A percentile compares a stretch with the other conserved stretches of the same genome.
Evolutionary conservation across 2,797 vertebrate genomes (phyloP).

Genomic region (Karalla daura): DNA sequence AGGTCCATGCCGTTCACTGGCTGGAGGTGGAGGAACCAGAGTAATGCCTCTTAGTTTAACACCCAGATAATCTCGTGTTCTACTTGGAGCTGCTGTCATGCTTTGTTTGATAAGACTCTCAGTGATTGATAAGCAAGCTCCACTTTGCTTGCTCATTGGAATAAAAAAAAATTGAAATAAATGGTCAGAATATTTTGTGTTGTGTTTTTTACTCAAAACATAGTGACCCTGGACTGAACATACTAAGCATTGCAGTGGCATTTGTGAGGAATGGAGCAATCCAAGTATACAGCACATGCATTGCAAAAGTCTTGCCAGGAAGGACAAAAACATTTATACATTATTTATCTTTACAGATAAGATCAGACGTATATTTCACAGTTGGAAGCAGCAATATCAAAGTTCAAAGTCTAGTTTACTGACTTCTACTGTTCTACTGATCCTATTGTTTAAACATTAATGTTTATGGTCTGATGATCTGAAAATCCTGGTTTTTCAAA

Average conservation of each 20-base stretch:
- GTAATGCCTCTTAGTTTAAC: conserved; percentile 85
- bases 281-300: not conserved
- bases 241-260: not conserved
- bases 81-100: conserved; percentile 69
- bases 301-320: not conserved
- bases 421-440: not conserved
- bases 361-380: conserved; percentile 3
- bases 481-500: too few species aligned
- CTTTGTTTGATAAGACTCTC: conserved; percentile 69
- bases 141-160: conserved; percentile 1
- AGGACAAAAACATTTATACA: not conserved
- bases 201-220: not conserved
- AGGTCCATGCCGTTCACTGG: conserved; percentile 57
- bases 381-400: conserved; percentile 4
- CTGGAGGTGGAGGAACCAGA: conserved; percentile 66
- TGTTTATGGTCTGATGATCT: not conserved
- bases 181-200: not conserved
- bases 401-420: too few species aligned
- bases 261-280: conserved; percentile 5
- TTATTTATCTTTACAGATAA: not conserved
- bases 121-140: conserved; percentile 50
- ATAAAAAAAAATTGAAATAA: conserved; percentile 19
- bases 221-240: not conserved
- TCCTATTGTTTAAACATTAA: not conserved
- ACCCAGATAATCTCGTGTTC: conserved; percentile 81